Base-by-base conservation (phyloP, 1,140 invertebrate genomes). In the Armadillidium nasatum region DNA sequence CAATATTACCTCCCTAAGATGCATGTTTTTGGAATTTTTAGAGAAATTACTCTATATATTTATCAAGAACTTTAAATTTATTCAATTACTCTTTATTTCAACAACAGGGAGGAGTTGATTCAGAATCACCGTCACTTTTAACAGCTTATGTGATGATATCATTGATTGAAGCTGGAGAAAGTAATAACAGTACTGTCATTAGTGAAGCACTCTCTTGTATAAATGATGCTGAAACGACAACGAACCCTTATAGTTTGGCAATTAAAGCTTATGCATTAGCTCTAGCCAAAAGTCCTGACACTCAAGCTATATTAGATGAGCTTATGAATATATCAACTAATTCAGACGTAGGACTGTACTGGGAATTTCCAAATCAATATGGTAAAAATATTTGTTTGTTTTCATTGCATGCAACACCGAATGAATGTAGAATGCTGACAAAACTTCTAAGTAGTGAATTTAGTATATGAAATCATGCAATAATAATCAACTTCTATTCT, bases 221-320 rank as follows among this genome's bases (percentile, higher is more conserved):
- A 44, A 33, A 33, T 33, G 23, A 15, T 10, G 45, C 11, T 46
- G 71, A 74, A 7, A 23, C 46, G 7, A 68, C 79, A n/a, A 87
- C 90, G 54, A 91, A 95, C 82, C 86, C 89, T 0, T 92, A 91
- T 78, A 87, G 87, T 0, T 76, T 88, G 33, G 85, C 89, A 10
- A 84, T 91, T 0, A 86, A 85, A 43, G 87, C 88, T 2, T 90
- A 90, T 74, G 88, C 88, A 2, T 83, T 91, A n/a, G 84, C 87
- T 15, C 84, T 91, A 44, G 84, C 90, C 44, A 84, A 86, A 13
- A 83, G 84, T 44, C 44, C 75, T 4, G 72, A 60, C 2, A 81
- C 83, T 13, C 22, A 77, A 11, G 60, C 66, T 10, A 67, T 74
- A 3, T 67, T 84, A 15, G 71, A 77, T 7, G 66, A 74, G 23